Conservation (phyloP, 1,140 invertebrate species). For the Musca vetustissima region DNA sequence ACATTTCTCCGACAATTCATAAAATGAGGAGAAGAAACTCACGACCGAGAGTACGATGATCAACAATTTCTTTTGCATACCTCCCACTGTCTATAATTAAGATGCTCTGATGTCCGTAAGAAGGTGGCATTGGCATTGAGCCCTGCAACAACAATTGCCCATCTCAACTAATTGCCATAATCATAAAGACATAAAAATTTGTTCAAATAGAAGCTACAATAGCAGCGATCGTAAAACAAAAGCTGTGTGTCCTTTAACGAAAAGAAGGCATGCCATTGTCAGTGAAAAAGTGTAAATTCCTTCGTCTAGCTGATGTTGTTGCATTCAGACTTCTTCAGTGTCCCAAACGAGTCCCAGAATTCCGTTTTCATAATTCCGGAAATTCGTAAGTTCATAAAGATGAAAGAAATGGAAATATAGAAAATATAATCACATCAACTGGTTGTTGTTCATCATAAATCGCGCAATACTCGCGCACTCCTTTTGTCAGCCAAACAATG, state of each 20-base stretch:
- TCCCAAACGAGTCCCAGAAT: too few species aligned
- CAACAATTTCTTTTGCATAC: constrained; percentile 31
- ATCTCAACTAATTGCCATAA: constrained; percentile 52
- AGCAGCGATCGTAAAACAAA: constrained; percentile 7
- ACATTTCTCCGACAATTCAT: background rate
- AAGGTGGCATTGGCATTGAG: constrained; percentile 33
- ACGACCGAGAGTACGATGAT: background rate
- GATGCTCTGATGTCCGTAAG: constrained; percentile 25
- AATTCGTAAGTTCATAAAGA: constrained; percentile 14
- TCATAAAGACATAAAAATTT: constrained; percentile 54
- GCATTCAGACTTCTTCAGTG: background rate
- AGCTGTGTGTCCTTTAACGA: background rate
- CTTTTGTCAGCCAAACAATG: constrained; percentile 4
- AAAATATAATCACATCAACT: constrained; percentile 10
- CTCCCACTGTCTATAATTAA: constrained; percentile 45
- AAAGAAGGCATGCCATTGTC: constrained; percentile 3
- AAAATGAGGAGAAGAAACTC: background rate
- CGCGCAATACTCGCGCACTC: constrained; percentile 13
- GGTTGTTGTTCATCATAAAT: constrained; percentile 9
- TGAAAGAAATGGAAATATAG: constrained; percentile 7
- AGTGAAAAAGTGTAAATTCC: constrained; percentile 16
- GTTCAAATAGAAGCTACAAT: constrained; percentile 11
- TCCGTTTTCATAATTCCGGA: constrained; percentile 12
- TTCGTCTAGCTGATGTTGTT: constrained; percentile 5
- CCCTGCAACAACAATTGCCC: background rate